phyloP scores from a whole-genome alignment of 2,888 invertebrate species.

The Lagria hirta region DNA sequence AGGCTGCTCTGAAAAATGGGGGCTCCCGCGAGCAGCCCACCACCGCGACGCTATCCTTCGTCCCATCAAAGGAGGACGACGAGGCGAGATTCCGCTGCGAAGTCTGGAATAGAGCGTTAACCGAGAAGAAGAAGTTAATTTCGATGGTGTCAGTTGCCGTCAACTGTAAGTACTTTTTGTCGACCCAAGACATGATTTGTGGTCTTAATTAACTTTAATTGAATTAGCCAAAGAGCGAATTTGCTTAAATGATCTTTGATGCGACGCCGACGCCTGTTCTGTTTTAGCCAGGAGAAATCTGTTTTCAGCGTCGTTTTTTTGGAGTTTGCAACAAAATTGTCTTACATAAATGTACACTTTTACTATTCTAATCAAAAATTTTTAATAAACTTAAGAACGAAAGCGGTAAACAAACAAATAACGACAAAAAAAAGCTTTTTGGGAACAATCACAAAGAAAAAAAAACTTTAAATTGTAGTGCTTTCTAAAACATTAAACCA shows the following conservation, averaged over 20 bases:
- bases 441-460: too few relatives aligned
- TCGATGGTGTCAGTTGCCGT: slow-evolving; percentile 80
- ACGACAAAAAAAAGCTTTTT: too few relatives aligned
- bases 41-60: slow-evolving; percentile 72
- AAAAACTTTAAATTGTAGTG: too few relatives aligned
- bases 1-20: slow-evolving; percentile 69
- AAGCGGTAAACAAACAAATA: too few relatives aligned
- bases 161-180: slow-evolving; percentile 73
- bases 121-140: slow-evolving; percentile 76
- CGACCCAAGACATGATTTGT: slow-evolving; percentile 5
- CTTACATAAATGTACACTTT: too few relatives aligned
- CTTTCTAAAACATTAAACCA: too few relatives aligned
- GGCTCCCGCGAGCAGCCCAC: slow-evolving; percentile 75
- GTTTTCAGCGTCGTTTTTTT: background rate
- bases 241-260: background rate
- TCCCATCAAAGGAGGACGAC: slow-evolving; percentile 82
- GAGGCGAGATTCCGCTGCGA: slow-evolving; percentile 81
- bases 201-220: slow-evolving; percentile 14
- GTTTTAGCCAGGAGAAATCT: too few relatives aligned
- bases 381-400: too few relatives aligned
- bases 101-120: slow-evolving; percentile 88
- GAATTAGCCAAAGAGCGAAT: slow-evolving; percentile 1
- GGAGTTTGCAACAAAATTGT: too few relatives aligned
- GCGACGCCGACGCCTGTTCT: too few relatives aligned
- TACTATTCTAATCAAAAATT: too few relatives aligned